phyloP scores from a whole-genome alignment of 2,113 vertebrate species.

The Neopipo cinnamomea region DNA sequence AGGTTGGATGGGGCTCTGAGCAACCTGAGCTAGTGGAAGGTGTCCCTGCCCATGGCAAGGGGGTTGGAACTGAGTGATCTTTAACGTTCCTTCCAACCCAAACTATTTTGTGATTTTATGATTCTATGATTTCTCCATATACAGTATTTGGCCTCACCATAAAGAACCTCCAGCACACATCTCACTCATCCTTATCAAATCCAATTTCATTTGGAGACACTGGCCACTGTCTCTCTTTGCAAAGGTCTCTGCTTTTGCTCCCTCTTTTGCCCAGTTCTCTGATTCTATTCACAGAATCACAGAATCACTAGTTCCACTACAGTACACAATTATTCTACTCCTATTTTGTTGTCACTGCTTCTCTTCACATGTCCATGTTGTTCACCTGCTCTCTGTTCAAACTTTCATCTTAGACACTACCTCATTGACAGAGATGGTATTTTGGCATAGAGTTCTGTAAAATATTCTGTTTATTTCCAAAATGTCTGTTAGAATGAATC shows the following conservation, averaged over 20 bases:
- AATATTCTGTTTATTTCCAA: neutral
- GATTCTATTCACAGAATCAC: neutral
- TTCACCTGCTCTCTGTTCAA: neutral
- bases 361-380: neutral
- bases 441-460: neutral
- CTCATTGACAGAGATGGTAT: neutral
- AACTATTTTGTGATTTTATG: neutral
- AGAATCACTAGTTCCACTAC: neutral
- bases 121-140: neutral
- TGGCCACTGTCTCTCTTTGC: neutral
- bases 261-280: neutral
- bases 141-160: neutral
- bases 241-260: neutral
- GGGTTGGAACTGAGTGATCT: neutral
- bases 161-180: neutral
- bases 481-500: neutral
- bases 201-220: neutral
- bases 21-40: accelerated
- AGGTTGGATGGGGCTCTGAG: accelerated
- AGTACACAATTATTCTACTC: neutral
- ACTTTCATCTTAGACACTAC: neutral
- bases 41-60: neutral
- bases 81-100: neutral
- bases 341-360: neutral
- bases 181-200: neutral